Evolutionary conservation across 2,888 invertebrate species (phyloP), one percentile per base, ranked within the genome.

Genomic region (Hirtodrosophila confusa): DNA sequence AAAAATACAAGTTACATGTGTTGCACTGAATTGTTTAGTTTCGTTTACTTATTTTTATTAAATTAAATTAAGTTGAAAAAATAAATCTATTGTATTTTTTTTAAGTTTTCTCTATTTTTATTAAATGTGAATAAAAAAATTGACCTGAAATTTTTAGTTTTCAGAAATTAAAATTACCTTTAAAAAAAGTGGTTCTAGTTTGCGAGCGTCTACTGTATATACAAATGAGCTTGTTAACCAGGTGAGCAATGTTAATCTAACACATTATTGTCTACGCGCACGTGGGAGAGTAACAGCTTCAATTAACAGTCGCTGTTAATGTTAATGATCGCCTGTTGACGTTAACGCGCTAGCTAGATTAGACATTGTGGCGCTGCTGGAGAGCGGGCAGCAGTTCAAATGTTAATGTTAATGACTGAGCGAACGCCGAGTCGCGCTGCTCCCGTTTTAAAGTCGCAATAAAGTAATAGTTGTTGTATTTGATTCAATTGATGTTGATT

Each of bases 361-460:
- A 80, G 73, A 86, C 86, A 69, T 45, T 47, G 12, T 67, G 77
- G 58, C 80, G 77, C 77, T 64, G 64, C 45, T 61, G 56, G 56
- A 60, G 54, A 17, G 72, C 60, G 55, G 23, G 39, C 56, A 55
- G 45, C 45, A 31, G 66, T 64, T 78, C 56, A 64, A 78, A 9
- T 6, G 3, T 9, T 31, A 8, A 75, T 80, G 65, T 86, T 74
- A 86, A 83, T 80, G 78, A 76, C 64, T 77, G 74, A 84, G 51
- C 64, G 11, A 39, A 17, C 40, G 48, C 40, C 47, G 47, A 27
- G 29, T 36, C 23, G 8, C 63, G 8, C 63, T 58, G 41, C 39
- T 56, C 49, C 51, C 66, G 54, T 64, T 80, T 78, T 67, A 60
- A 61, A 83, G 88, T 78, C 79, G 83, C 69, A 83, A 82, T 83